A percentile compares a stretch with the other conserved stretches of the same genome.
Evolutionary conservation across 1,140 invertebrate species (phyloP).

Genomic region (Triops longicaudatus): DNA sequence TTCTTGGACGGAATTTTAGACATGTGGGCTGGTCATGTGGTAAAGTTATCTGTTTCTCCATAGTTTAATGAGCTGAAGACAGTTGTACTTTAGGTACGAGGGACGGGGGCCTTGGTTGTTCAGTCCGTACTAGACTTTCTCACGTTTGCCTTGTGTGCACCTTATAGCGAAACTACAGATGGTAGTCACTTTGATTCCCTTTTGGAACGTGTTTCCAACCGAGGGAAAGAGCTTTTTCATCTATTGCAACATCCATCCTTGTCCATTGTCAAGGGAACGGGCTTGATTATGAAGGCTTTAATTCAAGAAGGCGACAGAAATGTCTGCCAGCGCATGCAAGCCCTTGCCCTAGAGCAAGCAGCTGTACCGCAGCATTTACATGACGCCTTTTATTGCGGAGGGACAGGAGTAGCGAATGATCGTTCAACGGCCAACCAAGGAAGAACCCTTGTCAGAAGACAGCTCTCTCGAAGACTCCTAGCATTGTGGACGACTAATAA

Average conservation of each 20-base stretch:
- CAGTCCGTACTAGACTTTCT: slow-evolving; percentile 94
- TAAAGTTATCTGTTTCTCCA: slow-evolving; percentile 44
- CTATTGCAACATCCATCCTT: slow-evolving; percentile 95
- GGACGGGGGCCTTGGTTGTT: slow-evolving; percentile 55
- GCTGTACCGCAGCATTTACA: slow-evolving; percentile 87
- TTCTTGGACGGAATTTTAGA: slow-evolving; percentile 90
- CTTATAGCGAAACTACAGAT: slow-evolving; percentile 98
- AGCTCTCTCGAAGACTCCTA: slow-evolving; percentile 91
- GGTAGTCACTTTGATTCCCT: slow-evolving; percentile 93
- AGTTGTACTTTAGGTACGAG: slow-evolving; percentile 45
- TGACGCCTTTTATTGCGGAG: slow-evolving; percentile 77
- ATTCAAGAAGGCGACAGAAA: slow-evolving; percentile 69
- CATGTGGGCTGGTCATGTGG: slow-evolving; percentile 92
- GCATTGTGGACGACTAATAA: slow-evolving; percentile 96
- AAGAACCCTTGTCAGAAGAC: slow-evolving; percentile 86
- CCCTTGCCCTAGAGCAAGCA: slow-evolving; percentile 91
- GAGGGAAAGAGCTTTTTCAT: slow-evolving; percentile 83
- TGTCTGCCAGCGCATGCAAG: slow-evolving; percentile 68
- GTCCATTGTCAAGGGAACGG: slow-evolving; percentile 95
- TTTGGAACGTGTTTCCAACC: slow-evolving; percentile 83
- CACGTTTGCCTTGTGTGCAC: slow-evolving; percentile 96
- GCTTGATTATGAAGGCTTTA: slow-evolving; percentile 90
- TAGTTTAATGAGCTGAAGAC: no score
- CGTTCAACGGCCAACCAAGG: slow-evolving; percentile 81
- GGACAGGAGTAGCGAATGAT: slow-evolving; percentile 47